Evolutionary conservation across 2,113 vertebrate genomes (phyloP), one percentile per base, ranked within the genome.

Genomic region (Erythrocebus patas): DNA sequence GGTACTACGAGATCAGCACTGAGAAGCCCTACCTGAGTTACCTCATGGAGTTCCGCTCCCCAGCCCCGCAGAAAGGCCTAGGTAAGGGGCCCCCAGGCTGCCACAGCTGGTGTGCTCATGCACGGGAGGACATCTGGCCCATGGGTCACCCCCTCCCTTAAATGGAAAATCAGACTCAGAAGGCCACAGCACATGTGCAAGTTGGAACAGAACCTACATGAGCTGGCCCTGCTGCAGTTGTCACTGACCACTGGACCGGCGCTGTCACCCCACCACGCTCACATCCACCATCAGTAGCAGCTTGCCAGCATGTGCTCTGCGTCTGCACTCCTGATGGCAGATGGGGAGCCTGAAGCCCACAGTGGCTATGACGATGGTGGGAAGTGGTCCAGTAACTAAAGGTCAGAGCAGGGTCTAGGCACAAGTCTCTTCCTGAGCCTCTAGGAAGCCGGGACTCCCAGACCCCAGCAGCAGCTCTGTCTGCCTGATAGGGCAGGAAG

Each of bases 41-140:
- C 89, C 99, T 99, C 59, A 99, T 99, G 99, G 99, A 99, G 99
- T 99, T 99, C 96, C 99, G 99, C 92, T 99, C 99, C 1, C 99
- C 99, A 0, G 99, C 99, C 0, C 99, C 99, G 0, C 99, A 99
- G 97, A 99, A 99, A 97, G 99, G 99, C 48, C 99, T 99, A 3
- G 99, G 99, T 99, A 98, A 99, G 99, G 88, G 16, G 0, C 4
- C 68, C 4, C 0, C 59, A 59, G 0, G 2, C 1, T 84, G 6
- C 16, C 5, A 3, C 0, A 1, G 7, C 11, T 43, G 6, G 55
- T 32, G 35, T 20, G 12, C 55, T 43, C 0, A 22, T 20, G 48
- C 64, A 91, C 0, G 9, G 59, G 87, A 75, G 89, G 84, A 40
- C 5, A 2, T 45, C 55, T 30, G 64, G 68, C 40, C 59, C n/a